These are phyloP conservation scores for Phymastichus coffea DNA, from an alignment of 1,140 invertebrate species.

Conservation along the genomic window DNA sequence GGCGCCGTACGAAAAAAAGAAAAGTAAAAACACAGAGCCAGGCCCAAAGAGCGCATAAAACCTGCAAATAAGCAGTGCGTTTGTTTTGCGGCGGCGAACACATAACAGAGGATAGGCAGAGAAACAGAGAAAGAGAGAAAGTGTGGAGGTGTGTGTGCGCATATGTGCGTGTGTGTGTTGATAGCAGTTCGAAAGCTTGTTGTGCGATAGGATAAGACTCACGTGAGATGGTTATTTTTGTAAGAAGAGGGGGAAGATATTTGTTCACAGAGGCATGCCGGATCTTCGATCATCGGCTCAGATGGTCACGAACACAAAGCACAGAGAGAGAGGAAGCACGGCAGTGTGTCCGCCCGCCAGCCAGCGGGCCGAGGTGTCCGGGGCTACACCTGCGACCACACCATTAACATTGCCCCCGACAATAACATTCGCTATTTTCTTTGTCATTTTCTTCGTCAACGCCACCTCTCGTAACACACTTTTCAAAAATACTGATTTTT, in stretches of 20 bases:
- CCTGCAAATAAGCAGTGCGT: too few species aligned
- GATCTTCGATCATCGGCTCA: conserved; percentile 56
- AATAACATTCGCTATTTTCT: conserved; percentile 1
- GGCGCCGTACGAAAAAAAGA: too few species aligned
- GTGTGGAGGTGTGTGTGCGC: too few species aligned
- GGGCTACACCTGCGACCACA: conserved; percentile 56
- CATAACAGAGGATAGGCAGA: too few species aligned
- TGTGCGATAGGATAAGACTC: conserved; percentile 40
- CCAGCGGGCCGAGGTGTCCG: conserved; percentile 52
- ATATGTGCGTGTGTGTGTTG: too few species aligned
- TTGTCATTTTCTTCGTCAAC: conserved; percentile 8
- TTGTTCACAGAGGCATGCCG: conserved; percentile 43
- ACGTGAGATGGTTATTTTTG: conserved; percentile 41
- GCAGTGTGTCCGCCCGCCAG: conserved; percentile 50
- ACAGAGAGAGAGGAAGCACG: conserved; percentile 60
- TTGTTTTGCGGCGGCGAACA: too few species aligned
- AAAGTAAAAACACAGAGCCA: too few species aligned
- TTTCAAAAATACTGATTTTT: too few species aligned
- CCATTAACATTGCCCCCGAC: conserved; percentile 14
- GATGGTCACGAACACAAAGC: conserved; percentile 58
- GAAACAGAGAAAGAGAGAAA: too few species aligned
- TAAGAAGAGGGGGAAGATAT: conserved; percentile 22
- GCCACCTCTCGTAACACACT: too few species aligned
- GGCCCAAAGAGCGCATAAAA: too few species aligned
- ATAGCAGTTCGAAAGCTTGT: too few species aligned